Evolutionary conservation across 2,888 invertebrate species (phyloP), one percentile per base, ranked within the genome.

Genomic region (Xanthia togata): DNA sequence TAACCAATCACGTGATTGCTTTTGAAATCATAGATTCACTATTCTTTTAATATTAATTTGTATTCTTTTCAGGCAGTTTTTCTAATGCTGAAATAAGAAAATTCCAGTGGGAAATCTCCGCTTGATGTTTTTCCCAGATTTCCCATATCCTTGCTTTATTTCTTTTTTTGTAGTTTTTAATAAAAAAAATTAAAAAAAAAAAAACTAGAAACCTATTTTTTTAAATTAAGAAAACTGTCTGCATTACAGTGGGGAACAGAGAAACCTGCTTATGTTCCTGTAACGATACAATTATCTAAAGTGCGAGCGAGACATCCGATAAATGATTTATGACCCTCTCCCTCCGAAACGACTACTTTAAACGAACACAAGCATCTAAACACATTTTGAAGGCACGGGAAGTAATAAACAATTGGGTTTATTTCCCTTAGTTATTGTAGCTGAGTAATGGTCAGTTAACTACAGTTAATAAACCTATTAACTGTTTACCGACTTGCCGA

Each of bases 371-470:
- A 35, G n/a, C 41, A 53, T 77, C 78, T 38, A 78, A 81, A 83
- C 73, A 83, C 79, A 79, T 69, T 79, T 73, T 73, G 53, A 79
- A 73, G 70, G 44, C 31, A 62, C 70, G 38, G 84, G 65, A 73
- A 84, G 74, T 70, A 67, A 38, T 84, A 79, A 79, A 73, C 63
- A 17, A 84, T 81, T 84, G 65, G 69, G 50, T 67, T 65, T 70
- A 73, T 67, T 59, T 50, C 79, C 41, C 63, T 35, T 62, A 62
- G 73, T 83, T 83, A 60, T 79, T 83, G 69, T 72, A 47, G 38
- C 55, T 79, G 44, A 84, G 84, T 81, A 73, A 83, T 70, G 84
- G 84, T 38, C 55, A 60, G 60, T 84, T 81, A 73, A 84, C 73
- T 81, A 31, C 69, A 70, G 72, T 76, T 76, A 84, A 81, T 85